phyloP scores from a whole-genome alignment of 2,797 vertebrate genomes.

The Natrix natrix region DNA sequence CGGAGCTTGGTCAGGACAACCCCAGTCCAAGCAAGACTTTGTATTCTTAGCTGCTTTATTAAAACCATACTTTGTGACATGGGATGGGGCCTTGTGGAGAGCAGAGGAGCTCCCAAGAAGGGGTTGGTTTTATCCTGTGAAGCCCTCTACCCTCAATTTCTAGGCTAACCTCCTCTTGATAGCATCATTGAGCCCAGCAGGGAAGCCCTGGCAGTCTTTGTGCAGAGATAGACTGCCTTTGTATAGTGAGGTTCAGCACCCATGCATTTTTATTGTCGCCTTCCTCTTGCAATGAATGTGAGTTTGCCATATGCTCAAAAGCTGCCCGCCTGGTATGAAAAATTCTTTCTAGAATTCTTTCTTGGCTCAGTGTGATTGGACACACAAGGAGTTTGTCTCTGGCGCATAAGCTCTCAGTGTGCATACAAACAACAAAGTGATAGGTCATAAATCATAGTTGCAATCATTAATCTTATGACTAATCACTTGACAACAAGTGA shows the following conservation, averaged over 20 bases:
- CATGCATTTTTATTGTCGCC: not conserved
- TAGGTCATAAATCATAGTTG: no score
- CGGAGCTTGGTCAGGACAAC: no score
- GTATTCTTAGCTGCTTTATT: not conserved
- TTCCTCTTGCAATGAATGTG: not conserved
- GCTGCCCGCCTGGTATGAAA: not conserved
- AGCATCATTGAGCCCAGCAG: not conserved
- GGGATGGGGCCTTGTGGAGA: not conserved
- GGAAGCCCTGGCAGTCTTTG: not conserved
- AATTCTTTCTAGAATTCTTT: not conserved
- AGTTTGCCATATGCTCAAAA: not conserved
- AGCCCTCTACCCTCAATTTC: not conserved
- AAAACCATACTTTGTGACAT: not conserved
- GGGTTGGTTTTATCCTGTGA: not conserved
- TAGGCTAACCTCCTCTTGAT: not conserved
- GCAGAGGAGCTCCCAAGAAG: not conserved
- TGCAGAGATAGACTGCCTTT: not conserved
- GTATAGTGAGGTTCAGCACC: not conserved
- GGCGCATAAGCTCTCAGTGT: not conserved
- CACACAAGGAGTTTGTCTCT: no score
- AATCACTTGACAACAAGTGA: no score
- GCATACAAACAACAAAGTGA: not conserved
- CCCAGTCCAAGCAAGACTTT: not conserved
- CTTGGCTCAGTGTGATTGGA: not conserved
- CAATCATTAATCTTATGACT: no score